phyloP scores from a whole-genome alignment of 2,113 vertebrate genomes.

The Prunella himalayana region DNA sequence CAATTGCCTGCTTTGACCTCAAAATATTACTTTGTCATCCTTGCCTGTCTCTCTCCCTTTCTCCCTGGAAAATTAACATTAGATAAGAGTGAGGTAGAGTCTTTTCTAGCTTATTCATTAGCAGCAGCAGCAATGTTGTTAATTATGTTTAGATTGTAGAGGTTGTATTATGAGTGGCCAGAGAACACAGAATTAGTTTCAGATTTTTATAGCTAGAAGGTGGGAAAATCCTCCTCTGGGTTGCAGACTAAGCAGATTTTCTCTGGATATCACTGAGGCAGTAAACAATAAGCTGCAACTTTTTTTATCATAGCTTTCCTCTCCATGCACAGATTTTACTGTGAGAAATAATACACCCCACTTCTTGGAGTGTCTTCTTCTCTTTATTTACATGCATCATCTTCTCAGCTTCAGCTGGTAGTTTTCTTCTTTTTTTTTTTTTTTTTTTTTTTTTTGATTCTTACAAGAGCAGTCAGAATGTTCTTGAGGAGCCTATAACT shows the following conservation, averaged over 20 bases:
- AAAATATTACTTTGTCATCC: not conserved
- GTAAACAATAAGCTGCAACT: not conserved
- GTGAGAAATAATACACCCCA: not conserved
- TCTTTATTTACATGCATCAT: not conserved
- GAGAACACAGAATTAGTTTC: conserved; percentile 53
- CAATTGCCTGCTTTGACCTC: not conserved
- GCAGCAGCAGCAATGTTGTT: not conserved
- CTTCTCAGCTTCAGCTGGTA: not conserved
- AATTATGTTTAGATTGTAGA: conserved; percentile 51
- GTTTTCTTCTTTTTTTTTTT: not conserved
- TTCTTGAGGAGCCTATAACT: not conserved
- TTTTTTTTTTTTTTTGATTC: not conserved
- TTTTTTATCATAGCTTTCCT: not conserved
- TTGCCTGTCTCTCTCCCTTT: not conserved
- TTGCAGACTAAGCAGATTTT: conserved; percentile 39
- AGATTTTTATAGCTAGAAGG: conserved; percentile 34
- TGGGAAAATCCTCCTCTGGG: conserved; percentile 21
- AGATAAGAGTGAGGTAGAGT: not conserved
- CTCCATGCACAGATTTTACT: not conserved
- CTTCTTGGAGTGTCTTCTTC: not conserved
- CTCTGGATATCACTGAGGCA: not conserved
- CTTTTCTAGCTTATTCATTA: conserved; percentile 28
- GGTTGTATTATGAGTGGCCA: not conserved
- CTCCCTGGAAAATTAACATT: not conserved
- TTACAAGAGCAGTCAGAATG: not conserved